Percentiles rank a stretch among this genome's conserved stretches.
Evolutionary conservation across 2,888 invertebrate genomes (phyloP).

Genomic region (Ophion slaviceki): DNA sequence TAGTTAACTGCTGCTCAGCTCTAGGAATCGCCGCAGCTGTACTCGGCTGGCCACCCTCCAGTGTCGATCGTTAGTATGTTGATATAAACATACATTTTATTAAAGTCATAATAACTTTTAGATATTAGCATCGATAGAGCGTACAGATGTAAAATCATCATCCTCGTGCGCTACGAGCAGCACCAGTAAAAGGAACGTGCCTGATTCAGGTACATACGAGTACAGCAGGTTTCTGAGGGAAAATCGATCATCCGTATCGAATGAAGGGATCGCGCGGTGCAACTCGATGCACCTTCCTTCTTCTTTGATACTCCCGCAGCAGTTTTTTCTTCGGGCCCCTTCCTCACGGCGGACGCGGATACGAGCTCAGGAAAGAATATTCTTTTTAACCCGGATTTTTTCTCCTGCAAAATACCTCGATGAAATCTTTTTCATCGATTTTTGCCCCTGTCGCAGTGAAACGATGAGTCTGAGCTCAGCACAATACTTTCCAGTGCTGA

Average conservation of each 20-base stretch:
- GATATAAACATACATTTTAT: background rate
- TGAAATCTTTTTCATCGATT: background rate
- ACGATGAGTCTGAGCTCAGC: too few relatives aligned
- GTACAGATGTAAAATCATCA: background rate
- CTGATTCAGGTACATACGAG: slow-evolving; percentile 6
- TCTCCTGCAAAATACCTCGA: background rate
- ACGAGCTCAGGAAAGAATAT: slow-evolving; percentile 9
- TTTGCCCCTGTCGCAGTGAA: background rate
- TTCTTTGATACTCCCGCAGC: slow-evolving; percentile 7
- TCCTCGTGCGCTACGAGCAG: background rate
- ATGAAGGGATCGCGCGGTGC: slow-evolving; percentile 47
- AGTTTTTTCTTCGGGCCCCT: slow-evolving; percentile 17
- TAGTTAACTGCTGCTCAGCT: too few relatives aligned
- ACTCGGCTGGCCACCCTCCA: too few relatives aligned
- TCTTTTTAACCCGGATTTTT: background rate
- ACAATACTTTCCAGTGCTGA: too few relatives aligned
- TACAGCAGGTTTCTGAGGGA: slow-evolving; percentile 50
- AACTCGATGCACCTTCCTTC: slow-evolving; percentile 45
- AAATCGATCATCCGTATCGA: slow-evolving; percentile 61
- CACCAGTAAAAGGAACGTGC: background rate
- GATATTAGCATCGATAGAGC: background rate
- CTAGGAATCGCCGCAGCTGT: too few relatives aligned
- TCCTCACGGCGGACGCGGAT: slow-evolving; percentile 17
- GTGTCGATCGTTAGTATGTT: background rate
- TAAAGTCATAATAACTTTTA: background rate